These are phyloP conservation scores for Edolisoma coerulescens DNA, from an alignment of 2,113 vertebrate species.

Conservation along the genomic window DNA sequence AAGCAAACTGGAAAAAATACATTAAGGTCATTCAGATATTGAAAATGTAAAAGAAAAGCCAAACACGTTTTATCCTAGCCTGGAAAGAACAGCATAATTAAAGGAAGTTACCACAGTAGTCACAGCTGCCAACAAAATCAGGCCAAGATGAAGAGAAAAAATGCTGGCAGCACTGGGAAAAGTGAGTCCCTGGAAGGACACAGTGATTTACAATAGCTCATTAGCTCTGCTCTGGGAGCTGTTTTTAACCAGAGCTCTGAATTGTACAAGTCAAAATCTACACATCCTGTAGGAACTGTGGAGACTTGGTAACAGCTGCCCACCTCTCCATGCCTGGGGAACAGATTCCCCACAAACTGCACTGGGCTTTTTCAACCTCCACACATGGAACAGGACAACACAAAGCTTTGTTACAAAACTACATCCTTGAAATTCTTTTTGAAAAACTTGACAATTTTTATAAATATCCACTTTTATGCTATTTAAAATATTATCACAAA, in stretches of 20 bases:
- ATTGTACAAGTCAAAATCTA: not conserved
- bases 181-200: not conserved
- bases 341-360: not conserved
- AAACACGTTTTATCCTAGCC: not conserved
- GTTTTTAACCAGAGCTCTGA: not conserved
- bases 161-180: not conserved
- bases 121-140: conserved; percentile 1
- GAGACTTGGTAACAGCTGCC: not conserved
- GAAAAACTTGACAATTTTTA: not conserved
- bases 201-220: not conserved
- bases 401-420: not conserved
- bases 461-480: not conserved
- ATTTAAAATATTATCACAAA: not conserved
- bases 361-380: not conserved
- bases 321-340: not conserved
- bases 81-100: conserved; percentile 37
- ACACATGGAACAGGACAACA: rapidly evolving
- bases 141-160: not conserved
- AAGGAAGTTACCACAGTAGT: conserved; percentile 12
- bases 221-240: not conserved
- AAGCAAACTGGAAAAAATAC: not conserved
- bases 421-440: not conserved
- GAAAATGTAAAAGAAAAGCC: conserved; percentile 1
- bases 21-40: not conserved
- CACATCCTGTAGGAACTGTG: not conserved